A percentile compares a stretch with the other conserved stretches of the same genome.
Conservation (phyloP, 2,113 vertebrate genomes). For the Ursus arctos region DNA sequence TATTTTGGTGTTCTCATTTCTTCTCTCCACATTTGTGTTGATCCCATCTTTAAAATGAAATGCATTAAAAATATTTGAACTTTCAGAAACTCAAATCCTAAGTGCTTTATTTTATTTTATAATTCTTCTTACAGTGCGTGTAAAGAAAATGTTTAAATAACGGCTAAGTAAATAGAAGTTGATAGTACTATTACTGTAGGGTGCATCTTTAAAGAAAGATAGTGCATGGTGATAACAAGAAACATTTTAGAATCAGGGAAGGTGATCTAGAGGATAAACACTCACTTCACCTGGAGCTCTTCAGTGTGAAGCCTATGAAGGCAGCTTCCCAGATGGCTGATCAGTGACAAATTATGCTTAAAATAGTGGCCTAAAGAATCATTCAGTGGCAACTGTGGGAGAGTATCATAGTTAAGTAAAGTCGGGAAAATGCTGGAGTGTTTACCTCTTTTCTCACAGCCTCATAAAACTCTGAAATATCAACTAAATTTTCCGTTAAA, state of each 20-base stretch:
- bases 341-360: not conserved
- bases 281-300: not conserved
- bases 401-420: not conserved
- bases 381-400: not conserved
- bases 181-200: not conserved
- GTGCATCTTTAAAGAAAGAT: not conserved
- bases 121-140: not conserved
- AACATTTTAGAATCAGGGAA: not conserved
- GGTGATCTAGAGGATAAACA: not conserved
- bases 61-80: not conserved
- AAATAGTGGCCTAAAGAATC: not conserved
- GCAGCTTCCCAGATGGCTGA: not conserved
- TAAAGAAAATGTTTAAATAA: not conserved
- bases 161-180: not conserved
- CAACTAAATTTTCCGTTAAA: not conserved
- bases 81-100: not conserved
- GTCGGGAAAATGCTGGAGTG: not conserved
- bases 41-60: not conserved
- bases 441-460: not conserved
- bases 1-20: not conserved
- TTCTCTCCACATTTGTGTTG: not conserved
- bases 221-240: not conserved
- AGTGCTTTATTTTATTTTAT: not conserved
- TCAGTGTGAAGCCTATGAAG: not conserved
- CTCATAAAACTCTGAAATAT: not conserved